Conservation (phyloP, 2,888 invertebrate genomes). For the Pantelozetes paolii region DNA sequence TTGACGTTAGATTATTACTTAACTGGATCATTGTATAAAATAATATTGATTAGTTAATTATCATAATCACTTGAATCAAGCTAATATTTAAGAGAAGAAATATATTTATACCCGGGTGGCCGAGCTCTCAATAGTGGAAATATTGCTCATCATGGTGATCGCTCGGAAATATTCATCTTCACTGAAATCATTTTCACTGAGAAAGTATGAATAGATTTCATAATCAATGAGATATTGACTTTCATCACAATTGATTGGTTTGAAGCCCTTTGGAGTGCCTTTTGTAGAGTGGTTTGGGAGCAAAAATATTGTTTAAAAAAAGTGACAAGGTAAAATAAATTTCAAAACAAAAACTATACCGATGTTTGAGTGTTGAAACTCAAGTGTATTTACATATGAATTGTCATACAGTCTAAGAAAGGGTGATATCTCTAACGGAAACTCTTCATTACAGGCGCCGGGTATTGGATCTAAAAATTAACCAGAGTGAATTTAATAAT, state of each 20-base stretch:
- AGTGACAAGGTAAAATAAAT: neutral
- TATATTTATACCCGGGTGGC: constrained; percentile 60
- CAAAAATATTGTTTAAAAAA: too few species aligned
- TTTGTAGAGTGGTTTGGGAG: too few species aligned
- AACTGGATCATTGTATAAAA: constrained; percentile 56
- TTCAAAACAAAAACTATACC: constrained; percentile 49
- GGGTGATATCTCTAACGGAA: constrained; percentile 61
- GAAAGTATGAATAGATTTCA: constrained; percentile 62
- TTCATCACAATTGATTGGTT: constrained; percentile 52
- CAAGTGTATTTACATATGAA: constrained; percentile 55
- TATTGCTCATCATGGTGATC: constrained; percentile 62
- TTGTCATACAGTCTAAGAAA: constrained; percentile 50
- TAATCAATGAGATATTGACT: constrained; percentile 53
- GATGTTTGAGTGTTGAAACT: constrained; percentile 56
- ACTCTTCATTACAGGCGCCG: constrained; percentile 73
- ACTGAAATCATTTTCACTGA: constrained; percentile 60
- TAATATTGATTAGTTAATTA: neutral
- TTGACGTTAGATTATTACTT: too few species aligned
- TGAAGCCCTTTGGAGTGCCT: constrained; percentile 16
- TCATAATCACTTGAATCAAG: constrained; percentile 52
- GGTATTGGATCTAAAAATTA: constrained; percentile 68
- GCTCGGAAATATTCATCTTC: constrained; percentile 60
- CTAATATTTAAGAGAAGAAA: neutral
- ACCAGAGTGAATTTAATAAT: constrained; percentile 42
- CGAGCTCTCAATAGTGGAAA: constrained; percentile 57